These are phyloP conservation scores for Pelochelys cantorii DNA, from an alignment of 2,797 vertebrate species.

Conservation along the genomic window DNA sequence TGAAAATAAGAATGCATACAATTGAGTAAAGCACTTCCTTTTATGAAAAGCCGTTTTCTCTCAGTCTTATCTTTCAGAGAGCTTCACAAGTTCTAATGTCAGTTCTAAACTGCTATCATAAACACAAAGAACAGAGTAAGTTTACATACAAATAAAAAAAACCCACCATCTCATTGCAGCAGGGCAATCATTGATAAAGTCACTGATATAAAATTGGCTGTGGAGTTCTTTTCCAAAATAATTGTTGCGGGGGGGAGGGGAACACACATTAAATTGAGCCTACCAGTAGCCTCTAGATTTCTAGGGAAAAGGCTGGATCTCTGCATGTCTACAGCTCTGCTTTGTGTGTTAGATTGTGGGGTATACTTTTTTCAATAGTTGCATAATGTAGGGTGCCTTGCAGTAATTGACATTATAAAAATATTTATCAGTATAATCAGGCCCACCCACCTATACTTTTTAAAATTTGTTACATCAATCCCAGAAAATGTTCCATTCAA, in stretches of 20 bases:
- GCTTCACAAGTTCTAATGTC: constrained; percentile 33
- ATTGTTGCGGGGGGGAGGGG: constrained; percentile 6
- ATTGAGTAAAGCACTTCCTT: background rate
- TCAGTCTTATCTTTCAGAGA: background rate
- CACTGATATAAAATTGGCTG: constrained; percentile 47
- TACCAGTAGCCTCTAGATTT: background rate
- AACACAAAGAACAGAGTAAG: constrained; percentile 46
- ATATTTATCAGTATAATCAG: background rate
- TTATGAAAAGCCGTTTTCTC: constrained; percentile 27
- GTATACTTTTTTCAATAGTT: background rate
- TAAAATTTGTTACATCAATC: background rate
- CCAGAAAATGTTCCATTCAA: background rate
- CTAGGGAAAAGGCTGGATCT: background rate
- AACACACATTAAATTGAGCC: background rate
- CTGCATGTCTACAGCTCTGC: background rate
- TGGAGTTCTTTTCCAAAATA: constrained; percentile 42
- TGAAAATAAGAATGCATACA: constrained; percentile 21
- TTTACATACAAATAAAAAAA: constrained; percentile 33
- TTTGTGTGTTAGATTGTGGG: background rate
- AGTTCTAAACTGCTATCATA: constrained; percentile 56
- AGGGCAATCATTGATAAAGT: constrained; percentile 31
- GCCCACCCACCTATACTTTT: background rate
- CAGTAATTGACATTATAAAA: background rate
- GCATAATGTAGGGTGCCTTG: background rate
- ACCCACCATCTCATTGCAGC: constrained; percentile 31